Evolutionary conservation across 1,140 invertebrate species (phyloP).

Genomic region (Drosophila ironensis): DNA sequence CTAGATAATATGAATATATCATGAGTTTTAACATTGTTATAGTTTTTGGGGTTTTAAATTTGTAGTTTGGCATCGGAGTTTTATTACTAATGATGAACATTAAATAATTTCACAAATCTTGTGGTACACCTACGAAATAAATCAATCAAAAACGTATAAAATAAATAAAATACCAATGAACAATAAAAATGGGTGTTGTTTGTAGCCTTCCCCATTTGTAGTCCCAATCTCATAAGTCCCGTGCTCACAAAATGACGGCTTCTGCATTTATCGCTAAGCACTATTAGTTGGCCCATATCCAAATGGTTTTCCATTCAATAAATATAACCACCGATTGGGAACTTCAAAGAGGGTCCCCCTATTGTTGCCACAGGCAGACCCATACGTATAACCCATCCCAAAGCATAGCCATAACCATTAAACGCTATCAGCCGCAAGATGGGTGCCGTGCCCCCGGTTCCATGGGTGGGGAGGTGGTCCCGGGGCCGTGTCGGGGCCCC

Average conservation of each 20-base stretch:
- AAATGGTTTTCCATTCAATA: conserved; percentile 42
- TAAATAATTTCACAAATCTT: too few relatives aligned
- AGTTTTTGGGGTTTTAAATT: too few relatives aligned
- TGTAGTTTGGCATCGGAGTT: too few relatives aligned
- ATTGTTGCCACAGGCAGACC: too few relatives aligned
- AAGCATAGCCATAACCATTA: conserved; percentile 22
- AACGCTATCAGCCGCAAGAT: conserved; percentile 55
- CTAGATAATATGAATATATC: too few relatives aligned
- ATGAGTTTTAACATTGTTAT: too few relatives aligned
- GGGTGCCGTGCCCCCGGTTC: conserved; percentile 45
- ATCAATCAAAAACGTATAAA: too few relatives aligned
- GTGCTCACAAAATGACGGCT: not conserved
- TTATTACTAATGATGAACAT: too few relatives aligned
- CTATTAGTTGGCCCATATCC: conserved; percentile 48
- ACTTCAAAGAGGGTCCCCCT: conserved; percentile 50
- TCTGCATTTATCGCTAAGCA: conserved; percentile 19
- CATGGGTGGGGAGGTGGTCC: conserved; percentile 9
- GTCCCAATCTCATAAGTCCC: not conserved
- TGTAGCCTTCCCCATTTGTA: too few relatives aligned
- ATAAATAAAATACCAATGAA: too few relatives aligned
- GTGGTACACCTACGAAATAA: too few relatives aligned
- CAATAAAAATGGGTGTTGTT: too few relatives aligned
- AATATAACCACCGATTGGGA: conserved; percentile 39
- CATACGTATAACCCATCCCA: not conserved
- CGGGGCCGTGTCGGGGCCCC: not conserved